phyloP scores from a whole-genome alignment of 2,888 invertebrate genomes.

The Epistrophe eligans region DNA sequence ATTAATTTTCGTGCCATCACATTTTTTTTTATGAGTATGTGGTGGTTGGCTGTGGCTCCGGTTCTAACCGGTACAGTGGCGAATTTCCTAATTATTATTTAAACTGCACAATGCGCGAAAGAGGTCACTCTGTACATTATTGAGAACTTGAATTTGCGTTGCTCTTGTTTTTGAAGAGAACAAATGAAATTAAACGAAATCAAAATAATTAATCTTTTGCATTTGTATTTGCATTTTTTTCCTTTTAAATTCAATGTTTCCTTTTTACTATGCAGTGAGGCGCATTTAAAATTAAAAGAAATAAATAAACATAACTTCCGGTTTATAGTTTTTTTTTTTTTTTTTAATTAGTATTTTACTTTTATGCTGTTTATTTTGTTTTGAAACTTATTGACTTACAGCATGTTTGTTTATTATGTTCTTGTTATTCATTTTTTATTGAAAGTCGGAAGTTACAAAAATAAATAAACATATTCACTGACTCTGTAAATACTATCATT shows the following conservation, averaged over 20 bases:
- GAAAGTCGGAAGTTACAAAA: constrained; percentile 21
- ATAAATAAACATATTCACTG: background rate
- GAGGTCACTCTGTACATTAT: constrained; percentile 47
- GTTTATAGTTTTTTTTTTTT: constrained; percentile 3
- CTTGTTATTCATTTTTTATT: constrained; percentile 12
- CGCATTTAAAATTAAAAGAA: background rate
- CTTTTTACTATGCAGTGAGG: constrained; percentile 20
- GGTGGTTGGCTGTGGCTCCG: constrained; percentile 14
- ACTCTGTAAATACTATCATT: background rate
- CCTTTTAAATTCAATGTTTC: constrained; percentile 15
- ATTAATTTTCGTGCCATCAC: constrained; percentile 42
- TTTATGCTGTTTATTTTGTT: background rate
- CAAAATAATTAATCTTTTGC: constrained; percentile 28
- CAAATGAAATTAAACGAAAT: constrained; percentile 10
- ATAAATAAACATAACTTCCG: constrained; percentile 26
- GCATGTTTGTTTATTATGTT: constrained; percentile 6
- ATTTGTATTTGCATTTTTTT: background rate
- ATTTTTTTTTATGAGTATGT: constrained; percentile 15
- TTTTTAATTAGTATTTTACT: background rate
- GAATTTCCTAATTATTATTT: constrained; percentile 61
- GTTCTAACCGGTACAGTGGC: constrained; percentile 18
- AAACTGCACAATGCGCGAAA: constrained; percentile 51
- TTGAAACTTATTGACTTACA: constrained; percentile 1
- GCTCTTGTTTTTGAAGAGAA: constrained; percentile 10
- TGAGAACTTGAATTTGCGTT: constrained; percentile 37